These are phyloP conservation scores for Chromobotia macracanthus DNA, from an alignment of 2,797 vertebrate species.

Conservation along the genomic window DNA sequence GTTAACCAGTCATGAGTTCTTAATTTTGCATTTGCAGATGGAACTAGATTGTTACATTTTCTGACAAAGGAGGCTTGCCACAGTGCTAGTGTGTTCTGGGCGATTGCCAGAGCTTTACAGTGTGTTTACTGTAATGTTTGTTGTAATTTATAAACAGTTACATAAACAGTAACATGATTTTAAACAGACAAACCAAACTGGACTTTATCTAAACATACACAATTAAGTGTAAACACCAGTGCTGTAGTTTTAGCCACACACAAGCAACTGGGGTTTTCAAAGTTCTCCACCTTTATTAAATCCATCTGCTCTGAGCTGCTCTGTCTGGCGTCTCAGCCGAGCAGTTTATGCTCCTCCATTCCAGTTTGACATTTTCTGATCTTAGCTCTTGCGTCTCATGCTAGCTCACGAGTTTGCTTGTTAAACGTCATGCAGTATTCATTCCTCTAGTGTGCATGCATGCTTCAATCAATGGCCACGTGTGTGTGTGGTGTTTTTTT, in stretches of 20 bases:
- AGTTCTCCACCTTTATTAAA: constrained; percentile 44
- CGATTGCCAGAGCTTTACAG: background rate
- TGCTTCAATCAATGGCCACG: constrained; percentile 11
- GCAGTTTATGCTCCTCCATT: constrained; percentile 16
- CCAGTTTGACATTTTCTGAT: constrained; percentile 26
- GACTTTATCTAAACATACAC: constrained; percentile 8
- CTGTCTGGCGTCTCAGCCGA: constrained; percentile 6
- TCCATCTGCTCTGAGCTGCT: constrained; percentile 23
- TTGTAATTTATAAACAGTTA: background rate
- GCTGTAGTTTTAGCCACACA: constrained; percentile 14
- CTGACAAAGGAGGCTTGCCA: too few species aligned
- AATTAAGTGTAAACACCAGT: constrained; percentile 9
- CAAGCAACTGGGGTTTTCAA: constrained; percentile 16
- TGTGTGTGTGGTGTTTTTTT: constrained; percentile 4
- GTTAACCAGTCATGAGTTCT: too few species aligned
- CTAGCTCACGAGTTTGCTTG: constrained; percentile 36
- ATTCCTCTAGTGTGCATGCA: constrained; percentile 38
- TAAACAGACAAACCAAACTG: constrained; percentile 4
- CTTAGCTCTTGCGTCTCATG: constrained; percentile 10
- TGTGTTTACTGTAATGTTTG: background rate
- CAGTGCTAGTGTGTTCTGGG: too few species aligned
- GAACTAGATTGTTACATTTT: too few species aligned
- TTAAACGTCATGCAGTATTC: constrained; percentile 55
- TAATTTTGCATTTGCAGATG: too few species aligned
- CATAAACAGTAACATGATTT: too few species aligned